Conservation (phyloP, 2,888 invertebrate species). For the Cabera pusaria region DNA sequence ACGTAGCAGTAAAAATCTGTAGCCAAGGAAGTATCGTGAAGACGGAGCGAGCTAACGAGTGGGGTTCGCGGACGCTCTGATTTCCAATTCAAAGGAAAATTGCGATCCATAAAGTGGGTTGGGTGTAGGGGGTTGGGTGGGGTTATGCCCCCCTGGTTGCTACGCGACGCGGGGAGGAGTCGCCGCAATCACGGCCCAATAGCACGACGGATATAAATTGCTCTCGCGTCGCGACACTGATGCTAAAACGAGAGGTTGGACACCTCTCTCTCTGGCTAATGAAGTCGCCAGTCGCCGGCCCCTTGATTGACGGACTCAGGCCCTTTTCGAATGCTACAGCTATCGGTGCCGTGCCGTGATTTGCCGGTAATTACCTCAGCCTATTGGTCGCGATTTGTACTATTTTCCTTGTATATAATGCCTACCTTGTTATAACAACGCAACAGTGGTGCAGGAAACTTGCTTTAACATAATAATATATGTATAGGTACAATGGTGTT, state of each 20-base stretch:
- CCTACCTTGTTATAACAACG: conserved; percentile 24
- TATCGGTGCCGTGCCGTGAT: conserved; percentile 69
- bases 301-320: conserved; percentile 77
- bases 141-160: conserved; percentile 79
- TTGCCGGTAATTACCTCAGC: conserved; percentile 59
- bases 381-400: conserved; percentile 42
- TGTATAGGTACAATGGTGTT: too few species aligned
- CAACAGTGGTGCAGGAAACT: too few species aligned
- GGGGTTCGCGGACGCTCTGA: conserved; percentile 75
- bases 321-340: conserved; percentile 71
- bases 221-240: conserved; percentile 75
- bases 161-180: conserved; percentile 86
- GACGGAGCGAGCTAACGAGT: conserved; percentile 78
- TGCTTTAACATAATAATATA: too few species aligned
- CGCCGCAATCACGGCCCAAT: conserved; percentile 84
- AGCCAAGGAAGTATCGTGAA: conserved; percentile 65
- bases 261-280: conserved; percentile 67
- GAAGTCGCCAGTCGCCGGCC: conserved; percentile 74
- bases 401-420: conserved; percentile 37
- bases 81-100: conserved; percentile 85
- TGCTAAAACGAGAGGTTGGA: conserved; percentile 57
- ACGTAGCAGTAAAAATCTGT: conserved; percentile 74
- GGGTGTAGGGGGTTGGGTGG: conserved; percentile 42
- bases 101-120: conserved; percentile 80
- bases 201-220: conserved; percentile 84